Evolutionary conservation across 2,797 vertebrate genomes (phyloP).

Genomic region (Setipinna tenuifilis): DNA sequence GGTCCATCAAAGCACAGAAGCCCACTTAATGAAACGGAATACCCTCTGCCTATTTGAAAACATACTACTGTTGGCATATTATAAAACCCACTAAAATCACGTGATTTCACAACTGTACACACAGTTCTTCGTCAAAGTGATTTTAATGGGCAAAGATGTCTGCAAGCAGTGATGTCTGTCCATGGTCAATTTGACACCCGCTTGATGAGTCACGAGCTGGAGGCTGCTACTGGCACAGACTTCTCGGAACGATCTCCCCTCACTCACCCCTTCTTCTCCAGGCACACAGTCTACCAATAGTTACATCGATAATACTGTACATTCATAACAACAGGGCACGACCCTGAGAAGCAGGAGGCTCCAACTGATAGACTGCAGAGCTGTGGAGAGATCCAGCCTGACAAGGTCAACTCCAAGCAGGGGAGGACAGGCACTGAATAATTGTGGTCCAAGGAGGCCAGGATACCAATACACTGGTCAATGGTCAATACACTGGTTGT

Average conservation of each 20-base stretch:
- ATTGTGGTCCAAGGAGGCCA: not conserved
- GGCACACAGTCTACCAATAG: slow-evolving; percentile 49
- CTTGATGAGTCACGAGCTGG: slow-evolving; percentile 18
- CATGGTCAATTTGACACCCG: slow-evolving; percentile 50
- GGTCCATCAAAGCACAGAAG: not conserved
- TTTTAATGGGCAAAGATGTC: slow-evolving; percentile 66
- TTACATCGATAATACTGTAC: slow-evolving; percentile 64
- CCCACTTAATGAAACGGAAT: not conserved
- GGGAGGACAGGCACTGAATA: not conserved
- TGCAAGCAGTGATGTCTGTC: slow-evolving; percentile 64
- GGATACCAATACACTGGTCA: no score
- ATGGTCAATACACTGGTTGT: not conserved
- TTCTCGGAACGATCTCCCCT: slow-evolving; percentile 59
- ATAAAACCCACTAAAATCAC: not conserved
- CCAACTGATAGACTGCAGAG: slow-evolving; percentile 50
- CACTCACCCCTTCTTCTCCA: slow-evolving; percentile 62
- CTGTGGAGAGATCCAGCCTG: slow-evolving; percentile 50
- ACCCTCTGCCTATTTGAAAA: not conserved
- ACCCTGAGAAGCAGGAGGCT: slow-evolving; percentile 58
- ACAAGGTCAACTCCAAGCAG: slow-evolving; percentile 62
- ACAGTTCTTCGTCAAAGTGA: slow-evolving; percentile 54
- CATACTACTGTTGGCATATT: not conserved
- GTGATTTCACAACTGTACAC: slow-evolving; percentile 37
- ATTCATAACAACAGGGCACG: slow-evolving; percentile 45
- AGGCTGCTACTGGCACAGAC: not conserved